A percentile compares a stretch with the other conserved stretches of the same genome.
phyloP scores from a whole-genome alignment of 2,797 vertebrate species.

The Sebastolobus alascanus region DNA sequence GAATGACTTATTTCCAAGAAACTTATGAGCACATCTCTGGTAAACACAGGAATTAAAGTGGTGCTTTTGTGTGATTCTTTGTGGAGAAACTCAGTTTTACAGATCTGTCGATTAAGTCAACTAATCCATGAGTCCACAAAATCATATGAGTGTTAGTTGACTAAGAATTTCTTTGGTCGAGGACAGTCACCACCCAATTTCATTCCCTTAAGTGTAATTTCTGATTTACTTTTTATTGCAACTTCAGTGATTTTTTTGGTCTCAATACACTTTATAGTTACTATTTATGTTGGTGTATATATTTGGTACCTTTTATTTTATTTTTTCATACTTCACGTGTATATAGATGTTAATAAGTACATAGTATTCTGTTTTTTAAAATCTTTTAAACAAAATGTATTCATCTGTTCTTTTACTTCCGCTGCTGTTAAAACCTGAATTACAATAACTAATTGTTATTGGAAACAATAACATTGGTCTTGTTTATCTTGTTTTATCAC shows the following conservation, averaged over 20 bases:
- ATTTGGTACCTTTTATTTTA: not conserved
- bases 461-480: not conserved
- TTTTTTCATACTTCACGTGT: not conserved
- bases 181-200: no score
- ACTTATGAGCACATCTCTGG: no score
- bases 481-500: not conserved
- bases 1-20: no score
- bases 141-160: no score
- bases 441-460: not conserved
- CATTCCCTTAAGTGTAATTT: slow-evolving; percentile 5
- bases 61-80: no score
- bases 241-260: not conserved
- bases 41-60: no score
- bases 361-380: no score
- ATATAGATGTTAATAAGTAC: no score
- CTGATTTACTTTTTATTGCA: slow-evolving; percentile 4
- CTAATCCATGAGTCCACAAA: no score
- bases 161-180: no score
- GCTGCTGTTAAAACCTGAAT: not conserved
- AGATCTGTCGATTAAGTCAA: no score
- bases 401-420: not conserved
- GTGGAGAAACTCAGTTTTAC: no score
- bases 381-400: not conserved
- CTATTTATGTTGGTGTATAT: not conserved
- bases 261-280: not conserved